phyloP scores from a whole-genome alignment of 2,888 invertebrate species.

The Pristionchus arcanus region DNA sequence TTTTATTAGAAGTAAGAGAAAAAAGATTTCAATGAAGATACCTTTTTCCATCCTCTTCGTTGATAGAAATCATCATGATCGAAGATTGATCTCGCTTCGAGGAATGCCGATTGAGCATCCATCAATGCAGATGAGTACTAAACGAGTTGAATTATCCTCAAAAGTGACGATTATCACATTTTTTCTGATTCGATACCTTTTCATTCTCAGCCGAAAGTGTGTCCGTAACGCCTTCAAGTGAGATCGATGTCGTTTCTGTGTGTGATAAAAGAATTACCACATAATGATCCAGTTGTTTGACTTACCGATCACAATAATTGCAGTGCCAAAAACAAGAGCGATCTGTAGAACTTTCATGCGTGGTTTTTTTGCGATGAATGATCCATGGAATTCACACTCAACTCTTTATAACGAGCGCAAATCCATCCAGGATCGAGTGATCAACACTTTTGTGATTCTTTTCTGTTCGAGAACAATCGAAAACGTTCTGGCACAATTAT shows the following conservation, averaged over 20 bases:
- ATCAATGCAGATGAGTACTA: background rate
- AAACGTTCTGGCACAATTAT: background rate
- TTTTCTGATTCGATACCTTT: background rate
- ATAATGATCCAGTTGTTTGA: too few relatives aligned
- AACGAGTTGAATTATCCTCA: background rate
- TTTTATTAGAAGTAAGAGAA: background rate
- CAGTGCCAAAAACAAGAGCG: background rate
- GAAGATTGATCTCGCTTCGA: background rate
- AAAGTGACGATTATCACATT: too few relatives aligned
- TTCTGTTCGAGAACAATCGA: background rate
- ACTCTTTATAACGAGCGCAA: background rate
- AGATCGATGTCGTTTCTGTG: background rate
- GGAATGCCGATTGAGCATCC: background rate
- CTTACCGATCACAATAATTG: background rate
- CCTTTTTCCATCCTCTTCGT: conserved; percentile 2
- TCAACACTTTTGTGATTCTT: background rate
- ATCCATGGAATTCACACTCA: background rate
- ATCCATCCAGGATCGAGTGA: background rate
- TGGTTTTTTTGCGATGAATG: background rate
- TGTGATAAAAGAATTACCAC: too few relatives aligned
- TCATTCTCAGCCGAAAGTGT: conserved; percentile 10
- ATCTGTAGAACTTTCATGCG: background rate
- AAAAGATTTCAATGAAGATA: background rate
- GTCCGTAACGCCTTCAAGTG: conserved; percentile 10
- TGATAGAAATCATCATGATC: conserved; percentile 16